Conservation (phyloP, 2,888 invertebrate genomes). For the Ochlodes sylvanus region DNA sequence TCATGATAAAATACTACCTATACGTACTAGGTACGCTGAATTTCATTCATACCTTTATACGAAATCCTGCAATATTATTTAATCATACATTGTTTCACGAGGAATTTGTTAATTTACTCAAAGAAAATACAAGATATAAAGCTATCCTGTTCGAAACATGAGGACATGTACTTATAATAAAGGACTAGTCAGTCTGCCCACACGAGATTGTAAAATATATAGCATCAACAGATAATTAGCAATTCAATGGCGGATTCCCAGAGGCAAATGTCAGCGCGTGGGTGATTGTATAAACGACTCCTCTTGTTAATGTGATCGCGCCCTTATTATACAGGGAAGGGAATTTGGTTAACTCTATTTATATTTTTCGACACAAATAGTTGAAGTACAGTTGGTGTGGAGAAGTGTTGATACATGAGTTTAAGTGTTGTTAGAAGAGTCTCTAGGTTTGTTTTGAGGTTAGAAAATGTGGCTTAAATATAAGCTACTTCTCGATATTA, state of each 20-base stretch:
- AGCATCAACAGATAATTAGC: slow-evolving; percentile 51
- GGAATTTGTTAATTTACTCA: neutral
- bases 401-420: no score
- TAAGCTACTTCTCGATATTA: no score
- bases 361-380: no score
- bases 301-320: slow-evolving; percentile 15
- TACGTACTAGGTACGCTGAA: neutral
- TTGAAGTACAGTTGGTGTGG: no score
- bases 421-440: no score
- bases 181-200: slow-evolving; percentile 45
- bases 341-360: no score
- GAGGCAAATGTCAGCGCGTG: slow-evolving; percentile 50
- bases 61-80: neutral
- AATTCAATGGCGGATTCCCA: slow-evolving; percentile 44
- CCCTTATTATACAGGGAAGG: neutral
- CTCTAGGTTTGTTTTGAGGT: no score
- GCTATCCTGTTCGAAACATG: slow-evolving; percentile 2
- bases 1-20: no score
- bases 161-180: neutral
- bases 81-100: neutral
- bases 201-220: slow-evolving; percentile 46
- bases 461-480: no score
- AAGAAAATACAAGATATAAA: slow-evolving; percentile 9
- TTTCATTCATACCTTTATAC: neutral
- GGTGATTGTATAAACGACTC: slow-evolving; percentile 40